A percentile compares a stretch with the other conserved stretches of the same genome.
Evolutionary conservation across 1,140 invertebrate genomes (phyloP).

Genomic region (Leptonema lineaticorne): DNA sequence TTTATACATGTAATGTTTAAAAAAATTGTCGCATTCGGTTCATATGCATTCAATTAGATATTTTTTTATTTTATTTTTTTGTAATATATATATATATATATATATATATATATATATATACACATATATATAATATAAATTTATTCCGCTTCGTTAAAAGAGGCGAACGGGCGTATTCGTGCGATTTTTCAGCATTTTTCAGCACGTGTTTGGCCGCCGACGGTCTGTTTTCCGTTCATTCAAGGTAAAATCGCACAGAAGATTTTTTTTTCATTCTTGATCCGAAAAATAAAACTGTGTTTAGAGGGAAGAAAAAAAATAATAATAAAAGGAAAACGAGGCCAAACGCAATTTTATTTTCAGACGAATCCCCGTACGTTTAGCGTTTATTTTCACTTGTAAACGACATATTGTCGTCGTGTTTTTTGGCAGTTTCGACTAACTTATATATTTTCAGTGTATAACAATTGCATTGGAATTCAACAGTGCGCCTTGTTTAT

Average conservation of each 20-base stretch:
- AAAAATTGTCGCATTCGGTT: background rate
- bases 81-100: too few species aligned
- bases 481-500: background rate
- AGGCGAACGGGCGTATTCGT: too few species aligned
- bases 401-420: background rate
- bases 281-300: background rate
- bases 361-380: conserved; percentile 13
- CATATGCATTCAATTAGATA: background rate
- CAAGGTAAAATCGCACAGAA: conserved; percentile 5
- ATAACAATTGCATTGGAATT: conserved; percentile 7
- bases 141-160: background rate
- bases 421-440: conserved; percentile 21
- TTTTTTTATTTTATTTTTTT: too few species aligned
- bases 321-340: conserved; percentile 33
- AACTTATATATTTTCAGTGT: background rate
- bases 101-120: background rate
- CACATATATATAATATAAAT: background rate
- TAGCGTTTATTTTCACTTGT: conserved; percentile 31
- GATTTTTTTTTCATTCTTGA: background rate
- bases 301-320: background rate
- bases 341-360: conserved; percentile 38
- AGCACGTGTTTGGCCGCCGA: background rate
- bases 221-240: background rate
- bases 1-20: too few species aligned
- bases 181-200: background rate